phyloP scores from a whole-genome alignment of 2,888 invertebrate genomes.

The Amaurobius ferox region DNA sequence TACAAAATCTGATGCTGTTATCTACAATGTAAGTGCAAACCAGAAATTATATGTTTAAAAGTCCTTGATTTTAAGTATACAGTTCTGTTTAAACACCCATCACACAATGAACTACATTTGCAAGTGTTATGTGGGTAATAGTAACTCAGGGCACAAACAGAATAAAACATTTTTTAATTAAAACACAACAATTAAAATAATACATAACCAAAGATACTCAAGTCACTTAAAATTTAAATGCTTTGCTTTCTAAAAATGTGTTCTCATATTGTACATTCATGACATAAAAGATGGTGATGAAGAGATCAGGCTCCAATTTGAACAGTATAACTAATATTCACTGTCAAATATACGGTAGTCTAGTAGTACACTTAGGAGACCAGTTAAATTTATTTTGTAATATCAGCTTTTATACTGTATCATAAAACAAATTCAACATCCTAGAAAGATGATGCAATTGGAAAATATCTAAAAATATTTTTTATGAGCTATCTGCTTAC shows the following conservation, averaged over 20 bases:
- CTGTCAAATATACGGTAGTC: not conserved
- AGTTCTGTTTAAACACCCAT: not conserved
- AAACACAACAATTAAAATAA: slow-evolving; percentile 24
- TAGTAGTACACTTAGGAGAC: not conserved
- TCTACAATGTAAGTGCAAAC: too few species aligned
- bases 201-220: slow-evolving; percentile 6
- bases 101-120: not conserved
- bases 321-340: not conserved
- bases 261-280: slow-evolving; percentile 15
- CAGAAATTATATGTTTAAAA: too few species aligned
- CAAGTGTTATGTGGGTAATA: not conserved
- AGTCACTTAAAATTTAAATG: slow-evolving; percentile 23
- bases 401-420: too few species aligned
- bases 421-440: too few species aligned
- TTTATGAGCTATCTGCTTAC: not conserved
- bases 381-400: not conserved
- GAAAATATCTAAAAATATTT: not conserved
- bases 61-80: too few species aligned
- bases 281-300: slow-evolving; percentile 13
- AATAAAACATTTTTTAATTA: slow-evolving; percentile 25
- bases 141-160: slow-evolving; percentile 2
- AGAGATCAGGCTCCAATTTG: not conserved
- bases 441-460: too few species aligned
- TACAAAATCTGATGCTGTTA: too few species aligned
- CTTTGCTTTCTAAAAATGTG: slow-evolving; percentile 20